phyloP scores from a whole-genome alignment of 2,888 invertebrate genomes.

The Charanyca ferruginea region DNA sequence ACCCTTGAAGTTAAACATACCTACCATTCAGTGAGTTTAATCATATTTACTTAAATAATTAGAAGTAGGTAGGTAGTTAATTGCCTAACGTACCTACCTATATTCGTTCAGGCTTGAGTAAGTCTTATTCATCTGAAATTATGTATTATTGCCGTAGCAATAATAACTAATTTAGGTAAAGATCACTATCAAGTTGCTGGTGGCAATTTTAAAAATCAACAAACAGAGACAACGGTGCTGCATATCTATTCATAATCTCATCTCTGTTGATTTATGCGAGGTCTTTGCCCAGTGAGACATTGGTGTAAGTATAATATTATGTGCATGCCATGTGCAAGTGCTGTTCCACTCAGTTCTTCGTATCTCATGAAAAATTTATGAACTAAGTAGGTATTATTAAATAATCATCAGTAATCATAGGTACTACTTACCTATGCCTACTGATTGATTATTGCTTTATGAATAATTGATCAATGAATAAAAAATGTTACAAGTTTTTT shows the following conservation, averaged over 20 bases:
- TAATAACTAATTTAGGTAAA: conserved; percentile 17
- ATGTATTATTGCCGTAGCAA: conserved; percentile 3
- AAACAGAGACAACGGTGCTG: too few relatives aligned
- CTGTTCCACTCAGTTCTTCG: conserved; percentile 23
- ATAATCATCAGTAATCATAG: conserved; percentile 43
- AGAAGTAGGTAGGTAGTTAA: too few relatives aligned
- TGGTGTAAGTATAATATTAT: conserved; percentile 18
- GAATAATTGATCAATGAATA: conserved; percentile 32
- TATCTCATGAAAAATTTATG: conserved; percentile 50
- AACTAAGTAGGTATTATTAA: conserved; percentile 36
- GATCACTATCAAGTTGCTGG: conserved; percentile 17
- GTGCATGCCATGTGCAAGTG: conserved; percentile 21
- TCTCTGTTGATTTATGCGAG: conserved; percentile 18
- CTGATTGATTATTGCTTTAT: conserved; percentile 43
- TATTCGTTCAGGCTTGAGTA: conserved; percentile 5
- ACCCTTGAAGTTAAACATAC: background rate
- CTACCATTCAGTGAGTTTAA: background rate
- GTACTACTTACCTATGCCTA: conserved; percentile 5
- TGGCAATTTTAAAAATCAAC: conserved; percentile 16
- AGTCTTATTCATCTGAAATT: background rate
- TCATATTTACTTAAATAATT: too few relatives aligned
- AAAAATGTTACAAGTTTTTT: conserved; percentile 33
- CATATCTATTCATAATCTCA: background rate
- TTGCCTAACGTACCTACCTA: background rate
- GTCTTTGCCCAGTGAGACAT: conserved; percentile 38